Base-by-base conservation (phyloP, 2,113 vertebrate genomes). In the Scomber scombrus region DNA sequence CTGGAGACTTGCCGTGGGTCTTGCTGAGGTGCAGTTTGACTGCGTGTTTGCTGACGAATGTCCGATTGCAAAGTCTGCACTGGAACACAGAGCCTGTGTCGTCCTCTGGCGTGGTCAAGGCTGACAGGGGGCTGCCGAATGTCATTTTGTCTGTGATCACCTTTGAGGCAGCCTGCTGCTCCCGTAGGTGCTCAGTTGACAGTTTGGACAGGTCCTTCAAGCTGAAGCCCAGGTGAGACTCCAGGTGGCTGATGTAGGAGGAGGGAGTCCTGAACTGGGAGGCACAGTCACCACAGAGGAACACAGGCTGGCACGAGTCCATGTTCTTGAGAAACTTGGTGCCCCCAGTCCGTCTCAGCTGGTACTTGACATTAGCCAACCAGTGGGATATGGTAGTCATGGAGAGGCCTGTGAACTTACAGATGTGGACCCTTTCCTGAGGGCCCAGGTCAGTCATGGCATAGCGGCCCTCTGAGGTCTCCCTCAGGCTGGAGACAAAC, bases 351-450 rank as follows among this genome's bases (percentile, higher is more conserved):
- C 98, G 97, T 93, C 98, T 95, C 93, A 99, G 95, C 92, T 99
- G 98, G 94, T 99, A 99, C 95, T 99, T 99, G 85, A 99, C 98
- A 78, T 99, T 99, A 92, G 98, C 98, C 94, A 99, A 94, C 98
- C 98, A 99, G 95, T 99, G 98, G 93, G 98, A 99, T 93, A 99
- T 99, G 92, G 98, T 99, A 89, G 98, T 99, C 98, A 99, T 99
- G 81, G 98, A 99, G 84, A 99, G 98, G 91, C 98, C 98, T 13
- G 98, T 99, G 95, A 99, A 99, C 94, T 99, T 99, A 92, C 97
- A 99, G 94, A 99, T 98, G 94, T 99, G 97, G 91, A 99, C 98
- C 90, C 98, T 96, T 95, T 99, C 98, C 93, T 99, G 98, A 34
- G 98, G 98, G 84, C 97, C 97, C 70, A 99, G 93, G 95, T 99